Conservation (phyloP, 2,113 vertebrate species). For the Xenopus borealis region DNA sequence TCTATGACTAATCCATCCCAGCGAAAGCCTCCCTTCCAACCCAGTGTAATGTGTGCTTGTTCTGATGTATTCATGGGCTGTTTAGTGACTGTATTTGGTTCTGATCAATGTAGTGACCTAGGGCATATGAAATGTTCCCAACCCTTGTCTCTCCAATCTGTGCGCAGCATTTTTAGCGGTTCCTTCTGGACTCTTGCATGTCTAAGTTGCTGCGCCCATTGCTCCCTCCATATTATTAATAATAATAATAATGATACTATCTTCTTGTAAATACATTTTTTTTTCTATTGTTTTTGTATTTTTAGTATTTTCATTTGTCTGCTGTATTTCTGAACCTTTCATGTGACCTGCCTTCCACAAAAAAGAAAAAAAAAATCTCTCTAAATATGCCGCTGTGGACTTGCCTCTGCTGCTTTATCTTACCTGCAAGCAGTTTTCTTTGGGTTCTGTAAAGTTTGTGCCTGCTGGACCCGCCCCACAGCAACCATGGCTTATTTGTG, state of each 20-base stretch:
- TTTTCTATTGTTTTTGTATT: conserved; percentile 73
- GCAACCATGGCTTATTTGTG: no score
- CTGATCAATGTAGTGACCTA: conserved; percentile 69
- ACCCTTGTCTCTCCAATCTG: conserved; percentile 20
- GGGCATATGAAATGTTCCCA: conserved; percentile 57
- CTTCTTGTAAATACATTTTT: conserved; percentile 84
- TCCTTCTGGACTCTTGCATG: conserved; percentile 68
- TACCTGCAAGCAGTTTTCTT: background rate
- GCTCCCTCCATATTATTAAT: conserved; percentile 59
- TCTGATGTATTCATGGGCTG: conserved; percentile 57
- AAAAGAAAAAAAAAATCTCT: conserved; percentile 47
- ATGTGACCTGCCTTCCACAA: conserved; percentile 13
- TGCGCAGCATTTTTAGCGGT: conserved; percentile 59
- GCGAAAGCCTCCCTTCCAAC: conserved; percentile 50
- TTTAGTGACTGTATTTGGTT: conserved; percentile 56
- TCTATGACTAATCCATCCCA: conserved; percentile 60
- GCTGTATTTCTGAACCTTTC: conserved; percentile 62
- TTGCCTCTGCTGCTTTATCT: background rate
- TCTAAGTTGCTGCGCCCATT: conserved; percentile 48
- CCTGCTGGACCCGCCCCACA: no score
- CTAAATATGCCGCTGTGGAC: conserved; percentile 58
- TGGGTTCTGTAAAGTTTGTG: no score
- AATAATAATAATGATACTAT: conserved; percentile 73
- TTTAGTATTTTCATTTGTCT: conserved; percentile 74
- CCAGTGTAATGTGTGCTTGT: conserved; percentile 64